Conservation (phyloP, 2,113 vertebrate genomes). For the Danio rerio region DNA sequence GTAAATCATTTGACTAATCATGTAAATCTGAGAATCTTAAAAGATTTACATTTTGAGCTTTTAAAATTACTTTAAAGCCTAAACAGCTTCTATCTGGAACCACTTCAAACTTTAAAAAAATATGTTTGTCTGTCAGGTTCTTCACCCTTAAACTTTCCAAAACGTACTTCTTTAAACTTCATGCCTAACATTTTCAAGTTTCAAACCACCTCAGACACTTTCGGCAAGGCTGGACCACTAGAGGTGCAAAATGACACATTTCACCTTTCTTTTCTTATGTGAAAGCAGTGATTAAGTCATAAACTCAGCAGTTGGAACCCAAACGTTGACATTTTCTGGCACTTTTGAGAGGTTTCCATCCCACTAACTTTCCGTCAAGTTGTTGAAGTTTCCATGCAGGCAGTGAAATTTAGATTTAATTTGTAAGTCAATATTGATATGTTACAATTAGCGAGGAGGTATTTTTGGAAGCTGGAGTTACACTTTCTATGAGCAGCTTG, state of each 20-base stretch:
- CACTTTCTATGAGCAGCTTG: constrained; percentile 29
- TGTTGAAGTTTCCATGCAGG: constrained; percentile 43
- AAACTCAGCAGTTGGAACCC: constrained; percentile 30
- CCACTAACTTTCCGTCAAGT: constrained; percentile 47
- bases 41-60: too few species aligned
- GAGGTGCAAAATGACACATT: neutral
- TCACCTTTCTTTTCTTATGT: constrained; percentile 12
- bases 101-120: too few species aligned
- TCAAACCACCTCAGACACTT: neutral
- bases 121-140: too few species aligned
- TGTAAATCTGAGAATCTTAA: too few species aligned
- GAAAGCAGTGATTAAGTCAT: neutral
- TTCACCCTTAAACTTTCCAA: too few species aligned
- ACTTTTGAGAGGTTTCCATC: constrained; percentile 35
- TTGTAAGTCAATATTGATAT: constrained; percentile 25
- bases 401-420: constrained; percentile 42
- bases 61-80: too few species aligned
- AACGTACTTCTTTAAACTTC: too few species aligned
- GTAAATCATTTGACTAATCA: too few species aligned
- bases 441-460: constrained; percentile 15
- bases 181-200: too few species aligned
- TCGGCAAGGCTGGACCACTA: neutral
- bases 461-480: constrained; percentile 43
- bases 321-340: neutral
- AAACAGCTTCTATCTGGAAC: too few species aligned